phyloP scores from a whole-genome alignment of 2,797 vertebrate species.

The Syngnathus acus region DNA sequence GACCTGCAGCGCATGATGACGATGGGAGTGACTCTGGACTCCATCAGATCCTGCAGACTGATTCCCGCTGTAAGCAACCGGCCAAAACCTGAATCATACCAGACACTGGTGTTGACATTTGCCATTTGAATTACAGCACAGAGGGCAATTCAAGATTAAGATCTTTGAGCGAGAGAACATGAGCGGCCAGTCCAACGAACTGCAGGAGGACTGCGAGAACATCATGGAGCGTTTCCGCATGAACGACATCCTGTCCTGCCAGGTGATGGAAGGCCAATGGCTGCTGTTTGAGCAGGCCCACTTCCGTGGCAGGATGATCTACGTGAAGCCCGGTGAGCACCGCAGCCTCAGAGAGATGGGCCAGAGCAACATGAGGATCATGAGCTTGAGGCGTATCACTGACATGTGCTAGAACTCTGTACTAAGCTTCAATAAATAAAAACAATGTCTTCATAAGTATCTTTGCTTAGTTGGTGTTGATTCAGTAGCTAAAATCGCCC shows the following conservation, averaged over 20 bases:
- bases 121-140: slow-evolving; percentile 50
- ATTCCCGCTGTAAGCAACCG: slow-evolving; percentile 61
- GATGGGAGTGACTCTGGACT: slow-evolving; percentile 67
- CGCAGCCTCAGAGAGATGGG: slow-evolving; percentile 66
- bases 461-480: not conserved
- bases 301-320: slow-evolving; percentile 67
- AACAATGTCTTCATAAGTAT: slow-evolving; percentile 8
- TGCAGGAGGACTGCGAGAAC: slow-evolving; percentile 66
- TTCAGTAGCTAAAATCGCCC: not conserved
- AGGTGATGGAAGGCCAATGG: slow-evolving; percentile 72
- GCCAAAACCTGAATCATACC: not conserved
- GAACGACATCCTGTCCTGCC: slow-evolving; percentile 60
- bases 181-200: slow-evolving; percentile 58
- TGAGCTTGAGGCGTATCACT: slow-evolving; percentile 68
- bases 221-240: slow-evolving; percentile 64
- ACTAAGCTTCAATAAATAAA: slow-evolving; percentile 46
- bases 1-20: slow-evolving; percentile 72
- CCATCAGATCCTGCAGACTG: slow-evolving; percentile 69
- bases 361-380: slow-evolving; percentile 49
- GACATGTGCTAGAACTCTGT: slow-evolving; percentile 64
- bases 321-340: slow-evolving; percentile 72
- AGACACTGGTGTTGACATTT: not conserved
- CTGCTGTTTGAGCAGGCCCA: slow-evolving; percentile 69
- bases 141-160: slow-evolving; percentile 64
- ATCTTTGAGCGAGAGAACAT: slow-evolving; percentile 72